Conservation (phyloP, 2,113 vertebrate species). For the Holacanthus passer region DNA sequence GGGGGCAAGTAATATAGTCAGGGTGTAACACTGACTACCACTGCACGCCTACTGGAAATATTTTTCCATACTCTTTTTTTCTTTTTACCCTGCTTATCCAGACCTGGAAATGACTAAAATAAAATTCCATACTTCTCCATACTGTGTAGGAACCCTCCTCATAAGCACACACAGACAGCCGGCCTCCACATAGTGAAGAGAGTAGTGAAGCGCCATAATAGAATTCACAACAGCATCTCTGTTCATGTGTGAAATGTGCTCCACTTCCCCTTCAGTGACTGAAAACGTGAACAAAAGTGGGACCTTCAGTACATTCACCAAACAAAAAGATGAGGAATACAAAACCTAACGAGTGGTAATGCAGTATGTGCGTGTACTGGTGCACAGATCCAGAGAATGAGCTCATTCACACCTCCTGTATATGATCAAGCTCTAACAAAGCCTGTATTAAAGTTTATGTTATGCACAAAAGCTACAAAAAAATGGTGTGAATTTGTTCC, state of each 20-base stretch:
- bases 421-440: slow-evolving; percentile 3
- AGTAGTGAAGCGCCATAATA: slow-evolving; percentile 2
- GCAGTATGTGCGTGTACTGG: not conserved
- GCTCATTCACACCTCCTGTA: slow-evolving; percentile 23
- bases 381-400: not conserved
- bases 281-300: slow-evolving; percentile 30
- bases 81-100: too few relatives aligned
- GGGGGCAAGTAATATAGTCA: too few relatives aligned
- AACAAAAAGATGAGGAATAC: slow-evolving; percentile 26
- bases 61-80: too few relatives aligned
- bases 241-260: slow-evolving; percentile 74
- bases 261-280: slow-evolving; percentile 60
- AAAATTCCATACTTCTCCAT: too few relatives aligned
- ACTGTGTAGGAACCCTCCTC: too few relatives aligned
- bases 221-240: slow-evolving; percentile 44
- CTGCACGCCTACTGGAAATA: too few relatives aligned
- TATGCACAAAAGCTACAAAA: not conserved
- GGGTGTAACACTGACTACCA: too few relatives aligned
- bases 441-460: not conserved
- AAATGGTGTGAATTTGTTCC: not conserved
- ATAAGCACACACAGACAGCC: slow-evolving; percentile 18
- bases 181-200: slow-evolving; percentile 13
- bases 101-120: too few relatives aligned
- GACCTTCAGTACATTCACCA: not conserved
- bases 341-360: not conserved